A percentile compares a stretch with the other conserved stretches of the same genome.
Evolutionary conservation across 2,888 invertebrate species (phyloP).

Genomic region (Trichogramma evanescens): DNA sequence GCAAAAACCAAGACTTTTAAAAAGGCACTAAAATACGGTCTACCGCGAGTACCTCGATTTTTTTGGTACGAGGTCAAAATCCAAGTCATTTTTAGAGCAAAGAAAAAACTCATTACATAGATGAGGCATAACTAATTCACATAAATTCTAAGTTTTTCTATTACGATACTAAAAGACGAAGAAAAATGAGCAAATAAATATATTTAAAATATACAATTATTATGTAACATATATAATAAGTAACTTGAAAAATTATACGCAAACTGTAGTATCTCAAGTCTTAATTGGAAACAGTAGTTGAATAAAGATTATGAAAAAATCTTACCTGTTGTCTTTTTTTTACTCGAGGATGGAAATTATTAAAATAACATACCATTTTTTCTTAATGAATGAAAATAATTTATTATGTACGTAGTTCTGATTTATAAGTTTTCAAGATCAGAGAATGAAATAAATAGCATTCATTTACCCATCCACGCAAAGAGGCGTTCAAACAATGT

Average conservation of each 20-base stretch:
- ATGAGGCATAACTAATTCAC: conserved; percentile 10
- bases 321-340: conserved; percentile 21
- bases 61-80: neutral
- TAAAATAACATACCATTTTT: neutral
- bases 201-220: conserved; percentile 10
- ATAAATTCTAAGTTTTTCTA: conserved; percentile 30
- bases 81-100: conserved; percentile 13
- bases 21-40: too few relatives aligned
- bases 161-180: conserved; percentile 7
- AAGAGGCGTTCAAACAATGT: neutral
- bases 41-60: too few relatives aligned
- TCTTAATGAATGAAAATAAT: conserved; percentile 18
- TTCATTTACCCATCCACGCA: conserved; percentile 4
- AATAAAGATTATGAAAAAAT: conserved; percentile 36
- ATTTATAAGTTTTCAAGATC: conserved; percentile 6
- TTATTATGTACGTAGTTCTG: conserved; percentile 12
- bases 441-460: conserved; percentile 17
- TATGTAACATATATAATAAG: conserved; percentile 29
- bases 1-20: too few relatives aligned
- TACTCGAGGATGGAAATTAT: neutral
- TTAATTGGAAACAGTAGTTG: conserved; percentile 42
- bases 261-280: conserved; percentile 44
- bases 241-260: conserved; percentile 38
- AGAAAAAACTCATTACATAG: conserved; percentile 12
- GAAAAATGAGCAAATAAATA: conserved; percentile 19